Evolutionary conservation across 2,888 invertebrate species (phyloP), one percentile per base, ranked within the genome.

Genomic region (Oegoconia quadripuncta): DNA sequence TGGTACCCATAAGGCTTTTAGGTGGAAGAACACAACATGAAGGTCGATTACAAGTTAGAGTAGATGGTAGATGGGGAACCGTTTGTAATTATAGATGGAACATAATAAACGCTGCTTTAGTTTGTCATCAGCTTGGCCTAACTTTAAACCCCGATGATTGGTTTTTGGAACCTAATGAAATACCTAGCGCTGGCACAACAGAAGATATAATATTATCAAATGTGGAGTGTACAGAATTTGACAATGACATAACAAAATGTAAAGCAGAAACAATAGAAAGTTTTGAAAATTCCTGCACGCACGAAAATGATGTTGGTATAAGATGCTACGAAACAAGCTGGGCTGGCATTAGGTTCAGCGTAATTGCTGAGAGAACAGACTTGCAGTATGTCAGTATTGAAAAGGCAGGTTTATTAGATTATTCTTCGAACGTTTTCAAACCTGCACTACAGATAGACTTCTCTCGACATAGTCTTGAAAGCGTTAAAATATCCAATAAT

Each of bases 71-170:
- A 68, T 99, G 99, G 99, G 99, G 99, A 22, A 98, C 98, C 0
- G 96, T 99, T 1, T 99, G 99, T 70, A 96, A 96, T 77, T 96
- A 99, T 68, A 95, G 95, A 30, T 99, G 99, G 98, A 97, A 93
- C 29, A 93, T 96, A 13, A 89, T 92, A 28, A 94, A 97, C 64
- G 97, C 99, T 0, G 96, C 97, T 0, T 80, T 99, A 32, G 97
- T 96, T 1, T 99, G 99, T 64, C 95, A 98, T 74, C 98, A 99
- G 76, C 81, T 99, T 46, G 99, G 99, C 0, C 89, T 96, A 44
- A 95, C 95, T 0, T 89, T 98, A 11, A 97, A 99, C 74, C 97
- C 97, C 0, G 91, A 94, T 50, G 95, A 97, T 74, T 97, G 98
- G 96, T 91, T 91, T 48, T 83, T 97, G 53, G 94, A 95, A 64